These are phyloP conservation scores for Anniella stebbinsi DNA, from an alignment of 2,797 vertebrate genomes.

Conservation along the genomic window DNA sequence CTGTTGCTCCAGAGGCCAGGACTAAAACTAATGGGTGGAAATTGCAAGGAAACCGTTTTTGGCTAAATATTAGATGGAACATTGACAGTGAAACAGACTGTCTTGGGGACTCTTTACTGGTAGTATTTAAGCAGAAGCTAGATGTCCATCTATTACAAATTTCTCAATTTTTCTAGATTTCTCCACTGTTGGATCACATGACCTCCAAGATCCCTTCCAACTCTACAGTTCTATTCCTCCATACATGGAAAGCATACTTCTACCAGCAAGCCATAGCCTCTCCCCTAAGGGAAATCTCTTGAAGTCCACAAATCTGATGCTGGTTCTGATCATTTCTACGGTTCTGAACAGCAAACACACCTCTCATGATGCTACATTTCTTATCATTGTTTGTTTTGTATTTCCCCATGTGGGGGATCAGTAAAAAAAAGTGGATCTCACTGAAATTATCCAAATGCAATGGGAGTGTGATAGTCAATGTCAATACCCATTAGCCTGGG, in stretches of 20 bases:
- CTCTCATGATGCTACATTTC: not conserved
- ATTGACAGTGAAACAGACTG: not conserved
- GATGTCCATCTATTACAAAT: not conserved
- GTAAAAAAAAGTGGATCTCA: not conserved
- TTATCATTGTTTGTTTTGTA: not conserved
- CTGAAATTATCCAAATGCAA: constrained; percentile 45
- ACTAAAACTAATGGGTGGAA: not conserved
- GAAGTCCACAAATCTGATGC: not conserved
- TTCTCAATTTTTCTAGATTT: not conserved
- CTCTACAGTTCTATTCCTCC: not conserved
- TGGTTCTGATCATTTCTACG: not conserved
- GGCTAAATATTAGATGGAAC: no score
- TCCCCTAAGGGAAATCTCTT: not conserved
- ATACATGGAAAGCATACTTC: not conserved
- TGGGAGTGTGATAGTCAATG: constrained; percentile 44
- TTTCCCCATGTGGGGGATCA: not conserved
- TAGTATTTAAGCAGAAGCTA: not conserved
- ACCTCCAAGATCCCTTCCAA: not conserved
- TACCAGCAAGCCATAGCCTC: not conserved
- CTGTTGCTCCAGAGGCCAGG: not conserved
- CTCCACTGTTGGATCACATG: not conserved
- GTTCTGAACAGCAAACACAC: constrained; percentile 46
- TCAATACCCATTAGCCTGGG: constrained; percentile 44
- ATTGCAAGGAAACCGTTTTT: not conserved
- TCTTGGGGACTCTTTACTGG: not conserved